A percentile compares a stretch with the other conserved stretches of the same genome.
These are phyloP conservation scores for Drosophila atripex DNA, from an alignment of 2,888 invertebrate species.

Conservation along the genomic window DNA sequence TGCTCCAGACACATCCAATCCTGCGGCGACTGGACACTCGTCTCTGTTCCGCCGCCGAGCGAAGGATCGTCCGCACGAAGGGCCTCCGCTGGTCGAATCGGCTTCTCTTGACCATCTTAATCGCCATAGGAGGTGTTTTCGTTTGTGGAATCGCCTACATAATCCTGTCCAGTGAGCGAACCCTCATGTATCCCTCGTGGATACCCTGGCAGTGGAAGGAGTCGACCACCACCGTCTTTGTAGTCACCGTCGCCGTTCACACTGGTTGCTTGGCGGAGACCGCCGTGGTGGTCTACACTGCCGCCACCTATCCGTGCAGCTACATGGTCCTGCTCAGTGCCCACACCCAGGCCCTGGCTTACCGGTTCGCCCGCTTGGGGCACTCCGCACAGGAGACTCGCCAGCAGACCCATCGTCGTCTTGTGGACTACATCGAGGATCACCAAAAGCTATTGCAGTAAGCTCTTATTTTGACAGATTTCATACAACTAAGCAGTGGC, in stretches of 20 bases:
- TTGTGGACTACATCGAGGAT: conserved; percentile 74
- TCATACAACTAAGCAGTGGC: too few relatives aligned
- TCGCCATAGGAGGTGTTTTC: conserved; percentile 41
- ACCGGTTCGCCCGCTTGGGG: conserved; percentile 55
- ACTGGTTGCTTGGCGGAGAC: conserved; percentile 38
- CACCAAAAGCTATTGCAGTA: conserved; percentile 75
- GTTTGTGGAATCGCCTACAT: conserved; percentile 23
- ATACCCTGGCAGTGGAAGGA: conserved; percentile 75
- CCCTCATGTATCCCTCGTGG: conserved; percentile 72
- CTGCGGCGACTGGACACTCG: conserved; percentile 68
- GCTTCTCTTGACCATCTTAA: conserved; percentile 31
- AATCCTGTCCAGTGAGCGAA: conserved; percentile 39
- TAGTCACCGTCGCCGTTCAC: conserved; percentile 35
- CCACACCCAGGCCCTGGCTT: conserved; percentile 72
- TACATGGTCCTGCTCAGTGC: conserved; percentile 73
- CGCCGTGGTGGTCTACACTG: conserved; percentile 46
- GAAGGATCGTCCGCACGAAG: conserved; percentile 31
- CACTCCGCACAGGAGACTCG: neutral
- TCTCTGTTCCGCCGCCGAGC: conserved; percentile 52
- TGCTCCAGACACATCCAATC: conserved; percentile 54
- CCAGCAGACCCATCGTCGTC: neutral
- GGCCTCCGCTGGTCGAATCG: conserved; percentile 7
- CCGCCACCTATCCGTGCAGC: conserved; percentile 74
- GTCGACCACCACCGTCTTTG: conserved; percentile 7
- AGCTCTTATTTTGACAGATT: neutral